Evolutionary conservation across 2,113 vertebrate genomes (phyloP), one percentile per base, ranked within the genome.

Genomic region (Oryzias javanicus): DNA sequence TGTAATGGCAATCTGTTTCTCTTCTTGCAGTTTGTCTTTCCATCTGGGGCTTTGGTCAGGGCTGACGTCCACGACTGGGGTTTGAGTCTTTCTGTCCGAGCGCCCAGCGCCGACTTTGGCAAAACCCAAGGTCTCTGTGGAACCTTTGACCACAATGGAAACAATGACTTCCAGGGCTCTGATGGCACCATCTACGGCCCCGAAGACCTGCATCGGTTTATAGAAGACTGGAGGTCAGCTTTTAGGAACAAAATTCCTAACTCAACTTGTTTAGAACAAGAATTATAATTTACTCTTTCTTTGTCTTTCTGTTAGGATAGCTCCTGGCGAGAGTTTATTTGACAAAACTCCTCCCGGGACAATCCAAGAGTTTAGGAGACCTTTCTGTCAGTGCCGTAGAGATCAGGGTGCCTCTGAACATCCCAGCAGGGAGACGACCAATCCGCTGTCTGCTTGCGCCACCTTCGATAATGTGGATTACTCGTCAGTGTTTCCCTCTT

Each of bases 291-390:
- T 27, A 6, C 15, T 27, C 15, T 67, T 60, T 42, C 18, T 6
- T 4, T 19, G 53, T 8, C 2, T 58, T 20, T 35, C 17, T 49
- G 25, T 63, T 83, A 94, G 93, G 88, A 85, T 93, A 73, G 81
- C 88, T 68, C 82, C 90, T 24, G 89, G 91, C 42, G 88, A 89
- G 76, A 94, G 91, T 79, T 83, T 92, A 55, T 94, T 94, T 83
- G 90, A 94, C 76, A 91, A 64, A 70, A 86, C 51, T 14, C 80
- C 84, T 10, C 64, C 64, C 4, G 57, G 52, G 57, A 70, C 55
- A 2, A 60, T 77, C 1, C 70, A 79, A 51, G 52, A 80, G 70
- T 48, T 78, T 45, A 70, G 85, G 62, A 75, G 65, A 62, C 75
- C 85, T 16, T 93, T 91, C 82, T 93, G 91, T 67, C 75, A 59